Conservation (phyloP, 2,888 invertebrate species). For the Aspidiotus rigidus region DNA sequence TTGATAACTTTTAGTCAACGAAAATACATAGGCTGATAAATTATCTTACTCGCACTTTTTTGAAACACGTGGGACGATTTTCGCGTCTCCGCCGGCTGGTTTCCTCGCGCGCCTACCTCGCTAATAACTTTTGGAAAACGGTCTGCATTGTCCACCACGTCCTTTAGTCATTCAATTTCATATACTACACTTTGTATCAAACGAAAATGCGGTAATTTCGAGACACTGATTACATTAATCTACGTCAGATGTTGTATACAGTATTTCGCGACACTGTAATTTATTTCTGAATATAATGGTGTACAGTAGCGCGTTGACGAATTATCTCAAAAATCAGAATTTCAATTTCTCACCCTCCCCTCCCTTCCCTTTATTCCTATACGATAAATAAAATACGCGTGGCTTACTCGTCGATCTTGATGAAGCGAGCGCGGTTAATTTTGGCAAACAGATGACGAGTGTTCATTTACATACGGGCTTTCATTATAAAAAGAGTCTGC, state of each 20-base stretch:
- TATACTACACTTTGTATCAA: not conserved
- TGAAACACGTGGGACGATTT: not conserved
- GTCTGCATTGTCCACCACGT: not conserved
- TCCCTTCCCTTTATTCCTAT: not conserved
- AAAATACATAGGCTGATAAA: not conserved
- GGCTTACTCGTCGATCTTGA: no score
- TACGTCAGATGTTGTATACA: not conserved
- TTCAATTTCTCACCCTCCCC: not conserved
- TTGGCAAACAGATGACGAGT: no score
- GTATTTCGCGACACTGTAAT: not conserved
- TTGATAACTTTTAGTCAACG: no score
- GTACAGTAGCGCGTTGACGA: not conserved
- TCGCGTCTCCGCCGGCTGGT: not conserved
- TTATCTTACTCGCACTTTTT: not conserved
- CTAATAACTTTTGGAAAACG: not conserved
- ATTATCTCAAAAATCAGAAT: conserved; percentile 2
- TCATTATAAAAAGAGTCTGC: no score
- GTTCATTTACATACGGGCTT: no score
- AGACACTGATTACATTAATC: conserved; percentile 4
- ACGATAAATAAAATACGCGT: no score
- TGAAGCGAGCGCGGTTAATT: no score
- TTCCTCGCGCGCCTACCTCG: not conserved
- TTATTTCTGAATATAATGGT: not conserved
- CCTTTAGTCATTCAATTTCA: not conserved
- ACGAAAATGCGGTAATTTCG: conserved; percentile 2